Conservation (phyloP, 2,113 vertebrate species). For the Nannospalax galili region DNA sequence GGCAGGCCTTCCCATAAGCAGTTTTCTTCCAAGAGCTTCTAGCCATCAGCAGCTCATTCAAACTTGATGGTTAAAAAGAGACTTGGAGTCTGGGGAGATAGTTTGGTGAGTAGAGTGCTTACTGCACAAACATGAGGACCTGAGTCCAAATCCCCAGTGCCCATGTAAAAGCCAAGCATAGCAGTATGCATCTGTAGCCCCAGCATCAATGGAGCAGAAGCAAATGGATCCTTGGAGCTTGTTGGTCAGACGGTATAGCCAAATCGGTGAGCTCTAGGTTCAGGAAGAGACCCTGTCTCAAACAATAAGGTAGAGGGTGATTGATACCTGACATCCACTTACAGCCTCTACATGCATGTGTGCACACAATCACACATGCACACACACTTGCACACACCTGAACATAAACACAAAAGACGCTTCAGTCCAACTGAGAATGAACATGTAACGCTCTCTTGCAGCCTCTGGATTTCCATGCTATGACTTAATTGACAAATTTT, state of each 20-base stretch:
- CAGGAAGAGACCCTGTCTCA: not conserved
- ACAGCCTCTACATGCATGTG: not conserved
- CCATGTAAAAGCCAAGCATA: not conserved
- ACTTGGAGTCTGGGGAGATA: not conserved
- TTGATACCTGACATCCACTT: not conserved
- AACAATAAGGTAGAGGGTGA: not conserved
- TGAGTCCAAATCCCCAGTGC: not conserved
- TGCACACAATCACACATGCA: not conserved
- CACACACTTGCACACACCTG: too few species aligned
- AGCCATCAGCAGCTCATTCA: too few species aligned
- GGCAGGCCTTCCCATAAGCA: not conserved
- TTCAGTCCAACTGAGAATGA: not conserved
- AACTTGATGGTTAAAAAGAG: not conserved
- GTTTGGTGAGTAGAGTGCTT: not conserved
- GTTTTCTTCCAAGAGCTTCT: not conserved
- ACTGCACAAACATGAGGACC: not conserved
- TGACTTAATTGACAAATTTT: not conserved
- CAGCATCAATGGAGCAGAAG: not conserved
- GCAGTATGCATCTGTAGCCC: not conserved
- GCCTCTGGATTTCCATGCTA: not conserved
- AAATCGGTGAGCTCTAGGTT: not conserved
- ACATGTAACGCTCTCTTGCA: not conserved
- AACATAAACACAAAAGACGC: not conserved
- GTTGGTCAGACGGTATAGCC: not conserved
- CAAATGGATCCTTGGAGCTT: not conserved